Base-by-base conservation (phyloP, 2,888 invertebrate species). In the Celastrina argiolus region DNA sequence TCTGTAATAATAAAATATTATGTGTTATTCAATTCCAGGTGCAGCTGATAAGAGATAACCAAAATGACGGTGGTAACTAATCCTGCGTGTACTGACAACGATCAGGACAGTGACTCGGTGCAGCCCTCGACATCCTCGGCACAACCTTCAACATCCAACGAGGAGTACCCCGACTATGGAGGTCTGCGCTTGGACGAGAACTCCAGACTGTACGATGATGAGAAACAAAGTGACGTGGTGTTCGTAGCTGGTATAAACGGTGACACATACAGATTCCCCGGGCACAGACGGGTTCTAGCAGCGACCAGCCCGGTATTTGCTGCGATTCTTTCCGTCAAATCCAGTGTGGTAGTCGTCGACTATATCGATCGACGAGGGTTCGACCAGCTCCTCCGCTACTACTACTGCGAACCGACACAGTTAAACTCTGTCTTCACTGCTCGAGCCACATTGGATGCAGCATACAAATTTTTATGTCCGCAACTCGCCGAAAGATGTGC, bases 391-490 rank as follows among this genome's bases (percentile, higher is more conserved):
- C 87, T 94, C 63, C 88, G 95, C 71, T 94, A 93, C 79, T 88
- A 95, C 71, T 94, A 95, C 78, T 93, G 92, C 64, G 93, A 94
- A 70, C 92, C 93, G 2, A 92, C 93, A 12, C 86, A 92, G 64
- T 89, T 95, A 61, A 92, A 93, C 72, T 93, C 94, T 0, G 93
- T 94, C 10, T 87, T 87, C 14, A 94, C 94, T 0, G 95, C 95
- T 6, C 88, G 96, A 28, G 92, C 93, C 45, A 93, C 96, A 0
- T 92, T 96, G 31, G 94, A 94, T 71, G 94, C 95, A 1, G 95
- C 96, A 26, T 94, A 95, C 78, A 94, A 95, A 76, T 95, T 96
- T 78, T 88, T 95, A 59, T 94, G 96, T 74, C 92, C 94, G 6
- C 94, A 93, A 22, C 88, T 96, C 64, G 94, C 94, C 2, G 92